Base-by-base conservation (phyloP, 2,888 invertebrate species). In the Stegophylla sp. region DNA sequence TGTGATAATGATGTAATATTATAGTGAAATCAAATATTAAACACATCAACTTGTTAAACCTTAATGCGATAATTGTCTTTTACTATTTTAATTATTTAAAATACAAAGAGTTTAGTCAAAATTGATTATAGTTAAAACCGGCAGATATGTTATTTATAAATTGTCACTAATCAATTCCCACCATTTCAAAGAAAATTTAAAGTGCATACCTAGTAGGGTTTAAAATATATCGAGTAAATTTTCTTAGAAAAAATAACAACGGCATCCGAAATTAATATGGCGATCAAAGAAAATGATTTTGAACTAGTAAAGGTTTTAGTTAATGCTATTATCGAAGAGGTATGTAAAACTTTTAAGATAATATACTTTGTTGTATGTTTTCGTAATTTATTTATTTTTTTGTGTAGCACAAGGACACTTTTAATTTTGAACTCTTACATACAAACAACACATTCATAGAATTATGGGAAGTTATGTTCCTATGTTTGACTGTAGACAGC, bases 381-480 rank as follows among this genome's bases (percentile, higher is more conserved):
- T 1, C 1, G 15, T 20, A 26, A 17, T 66, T 61, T 63, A 15
- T n/a, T n/a, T n/a, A n/a, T n/a, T n/a, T n/a, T n/a, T n/a, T n/a
- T n/a, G n/a, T n/a, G n/a, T n/a, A 79, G 79, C 79, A 79, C 41
- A 51, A 61, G 12, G 26, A 79, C 20, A 79, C 71, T 13, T 79
- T 71, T 45, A 41, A 41, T 26, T 79, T 79, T 63, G 41, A 79
- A 26, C 23, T 17, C 12, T 51, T 71, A 13, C 61, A 63, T 15
- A 34, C 34, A 9, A 28, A 79, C 4, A 51, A 79, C 13, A 51
- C 79, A 5, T 79, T 61, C 34, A 71, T 63, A 26, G 26, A 28
- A 17, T 51, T 79, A 34, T 79, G 79, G 79, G 48, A 71, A n/a
- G 45, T 23, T 17, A 79, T 79, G 79, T 79, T 79, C n/a, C 34